Base-by-base conservation (phyloP, 2,113 vertebrate genomes). In the Promerops cafer region DNA sequence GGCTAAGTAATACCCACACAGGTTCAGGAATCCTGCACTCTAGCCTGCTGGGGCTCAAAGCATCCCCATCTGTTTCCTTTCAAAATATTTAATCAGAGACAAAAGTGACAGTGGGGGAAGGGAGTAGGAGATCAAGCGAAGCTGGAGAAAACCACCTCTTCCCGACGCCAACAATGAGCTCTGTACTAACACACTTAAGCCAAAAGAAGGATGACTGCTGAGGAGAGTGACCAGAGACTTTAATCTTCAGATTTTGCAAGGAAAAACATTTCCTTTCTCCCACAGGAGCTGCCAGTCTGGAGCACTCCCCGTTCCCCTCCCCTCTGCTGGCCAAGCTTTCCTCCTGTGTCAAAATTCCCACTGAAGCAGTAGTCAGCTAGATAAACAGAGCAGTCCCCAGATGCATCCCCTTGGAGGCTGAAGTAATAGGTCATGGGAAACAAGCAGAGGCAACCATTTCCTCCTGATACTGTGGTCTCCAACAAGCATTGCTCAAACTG, bases 371-470 rank as follows among this genome's bases (percentile, higher is more conserved):
- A 95, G 93, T 80, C 60, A 81, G 93, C 81, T 86, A 96, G 95
- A 96, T 91, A 97, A 96, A 97, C 91, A 96, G 54, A 87, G 77
- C 81, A 76, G 53, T 90, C 91, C 87, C 76, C 81, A 96, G 96
- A 88, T 87, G 87, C 87, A 91, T 95, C 86, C 83, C 93, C 80
- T 92, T 35, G 40, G 82, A 96, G 91, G 70, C 91, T 91, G 81
- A 83, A 94, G 82, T 90, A 89, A 94, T 84, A 92, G 95, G 91
- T 97, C 96, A 97, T 95, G 95, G 96, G 91, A 96, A 93, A 93
- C 52, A 42, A 70, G 78, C 87, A 83, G 81, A 95, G 92, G 88
- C 93, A 89, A 90, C 77, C 90, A 59, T 91, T 93, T 96, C 94
- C 94, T 96, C 80, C 71, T 94, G 95, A 94, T 93, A 93, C 64